A percentile compares a stretch with the other conserved stretches of the same genome.
phyloP scores from a whole-genome alignment of 2,113 vertebrate species.

The human region GRCh38 chr11:13391001-13391500 shows the following conservation, averaged over 20 bases:
- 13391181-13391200: background rate
- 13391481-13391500: background rate
- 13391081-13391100: constrained; percentile 18
- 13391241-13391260: background rate
- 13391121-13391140: background rate
- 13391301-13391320: background rate
- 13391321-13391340: background rate
- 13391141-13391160: background rate
- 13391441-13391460: background rate
- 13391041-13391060: background rate
- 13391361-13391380: background rate
- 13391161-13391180: constrained; percentile 17
- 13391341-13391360: background rate
- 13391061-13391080: background rate
- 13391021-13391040: background rate
- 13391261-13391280: background rate
- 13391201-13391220: background rate
- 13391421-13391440: background rate
- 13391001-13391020: background rate
- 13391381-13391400: background rate
- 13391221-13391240: background rate
- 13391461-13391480: background rate
- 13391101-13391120: background rate
- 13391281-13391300: background rate
- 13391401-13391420: background rate